These are phyloP conservation scores for Catotricha subobsoleta DNA, from an alignment of 2,888 invertebrate genomes.

Conservation along the genomic window DNA sequence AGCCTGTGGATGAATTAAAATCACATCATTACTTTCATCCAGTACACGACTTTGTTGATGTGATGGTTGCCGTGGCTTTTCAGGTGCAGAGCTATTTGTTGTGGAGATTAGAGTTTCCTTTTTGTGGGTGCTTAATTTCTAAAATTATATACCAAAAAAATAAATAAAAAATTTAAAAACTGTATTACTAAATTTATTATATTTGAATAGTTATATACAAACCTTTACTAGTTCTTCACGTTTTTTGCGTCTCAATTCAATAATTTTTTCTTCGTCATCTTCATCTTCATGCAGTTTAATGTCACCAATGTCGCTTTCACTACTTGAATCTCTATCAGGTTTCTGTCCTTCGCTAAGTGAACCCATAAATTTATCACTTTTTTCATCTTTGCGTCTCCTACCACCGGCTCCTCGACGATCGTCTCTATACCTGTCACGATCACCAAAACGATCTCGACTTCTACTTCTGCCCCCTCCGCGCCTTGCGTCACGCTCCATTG, in stretches of 20 bases:
- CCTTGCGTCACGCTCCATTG: conserved; percentile 19
- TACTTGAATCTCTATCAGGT: conserved; percentile 41
- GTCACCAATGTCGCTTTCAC: conserved; percentile 48
- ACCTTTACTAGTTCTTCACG: conserved; percentile 77
- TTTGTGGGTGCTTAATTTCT: too few relatives aligned
- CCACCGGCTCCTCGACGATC: conserved; percentile 22
- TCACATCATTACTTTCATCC: too few relatives aligned
- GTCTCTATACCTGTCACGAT: conserved; percentile 14
- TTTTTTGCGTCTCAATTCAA: conserved; percentile 70
- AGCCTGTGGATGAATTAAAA: too few relatives aligned
- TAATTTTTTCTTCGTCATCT: conserved; percentile 81
- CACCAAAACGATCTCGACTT: conserved; percentile 18
- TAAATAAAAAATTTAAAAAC: too few relatives aligned
- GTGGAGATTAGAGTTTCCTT: too few relatives aligned
- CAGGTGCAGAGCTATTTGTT: too few relatives aligned
- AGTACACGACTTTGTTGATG: too few relatives aligned
- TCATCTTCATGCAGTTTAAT: conserved; percentile 67
- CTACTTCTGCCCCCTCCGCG: conserved; percentile 21
- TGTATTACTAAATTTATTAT: too few relatives aligned
- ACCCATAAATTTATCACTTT: conserved; percentile 44
- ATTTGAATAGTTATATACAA: too few relatives aligned
- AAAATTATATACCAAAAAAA: too few relatives aligned
- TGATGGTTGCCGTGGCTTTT: too few relatives aligned
- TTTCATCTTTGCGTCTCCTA: conserved; percentile 22
- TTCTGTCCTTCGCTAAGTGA: conserved; percentile 66